Percentiles rank a stretch among this genome's conserved stretches.
phyloP scores from a whole-genome alignment of 2,113 vertebrate species.

The Crypturellus undulatus region DNA sequence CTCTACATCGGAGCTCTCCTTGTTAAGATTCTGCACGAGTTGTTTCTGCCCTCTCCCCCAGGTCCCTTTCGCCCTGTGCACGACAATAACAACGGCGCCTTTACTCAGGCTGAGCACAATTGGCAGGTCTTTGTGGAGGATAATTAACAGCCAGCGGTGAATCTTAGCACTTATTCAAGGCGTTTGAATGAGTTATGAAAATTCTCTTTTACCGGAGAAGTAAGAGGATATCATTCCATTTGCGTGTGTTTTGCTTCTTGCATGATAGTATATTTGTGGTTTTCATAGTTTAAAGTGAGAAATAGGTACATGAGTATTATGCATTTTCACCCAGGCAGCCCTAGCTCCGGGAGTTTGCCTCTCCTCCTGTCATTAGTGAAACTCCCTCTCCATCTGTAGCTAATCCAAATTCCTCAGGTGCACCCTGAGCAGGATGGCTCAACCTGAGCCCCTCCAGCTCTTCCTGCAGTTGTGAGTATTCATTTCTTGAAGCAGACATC shows the following conservation, averaged over 20 bases:
- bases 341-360: slow-evolving; percentile 50
- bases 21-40: slow-evolving; percentile 54
- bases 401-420: slow-evolving; percentile 62
- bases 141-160: slow-evolving; percentile 72
- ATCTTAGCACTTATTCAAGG: slow-evolving; percentile 63
- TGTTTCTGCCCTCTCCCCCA: slow-evolving; percentile 32
- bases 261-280: slow-evolving; percentile 25
- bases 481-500: slow-evolving; percentile 44
- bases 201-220: slow-evolving; percentile 61
- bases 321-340: slow-evolving; percentile 24
- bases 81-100: slow-evolving; percentile 58
- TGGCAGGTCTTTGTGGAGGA: slow-evolving; percentile 62
- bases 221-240: slow-evolving; percentile 17
- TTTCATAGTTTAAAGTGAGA: slow-evolving; percentile 48
- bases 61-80: slow-evolving; percentile 37
- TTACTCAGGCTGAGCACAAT: slow-evolving; percentile 67
- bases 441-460: slow-evolving; percentile 63
- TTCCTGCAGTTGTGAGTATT: slow-evolving; percentile 11
- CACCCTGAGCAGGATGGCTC: slow-evolving; percentile 46
- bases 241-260: slow-evolving; percentile 32
- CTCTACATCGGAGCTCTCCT: slow-evolving; percentile 27
- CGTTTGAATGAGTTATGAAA: slow-evolving; percentile 66
- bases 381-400: slow-evolving; percentile 66
- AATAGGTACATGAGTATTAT: slow-evolving; percentile 23
- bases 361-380: slow-evolving; percentile 53